Evolutionary conservation across 2,888 invertebrate species (phyloP).

Genomic region (Molorchus minor): DNA sequence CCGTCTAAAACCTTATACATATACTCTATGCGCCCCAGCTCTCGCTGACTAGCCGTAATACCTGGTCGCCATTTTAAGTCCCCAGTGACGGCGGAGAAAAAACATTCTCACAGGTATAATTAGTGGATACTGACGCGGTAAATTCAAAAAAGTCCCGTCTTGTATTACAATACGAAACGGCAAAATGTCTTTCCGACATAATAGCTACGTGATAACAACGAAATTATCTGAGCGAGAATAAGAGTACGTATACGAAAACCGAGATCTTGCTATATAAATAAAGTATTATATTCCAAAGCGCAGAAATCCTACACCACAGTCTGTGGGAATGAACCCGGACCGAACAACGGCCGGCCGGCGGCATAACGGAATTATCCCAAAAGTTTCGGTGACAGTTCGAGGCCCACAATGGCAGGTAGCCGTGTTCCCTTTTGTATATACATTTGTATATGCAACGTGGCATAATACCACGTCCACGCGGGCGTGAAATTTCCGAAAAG

Average conservation of each 20-base stretch:
- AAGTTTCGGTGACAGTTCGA: constrained; percentile 4
- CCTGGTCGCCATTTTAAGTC: no score
- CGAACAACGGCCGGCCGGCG: neutral
- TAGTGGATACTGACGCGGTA: no score
- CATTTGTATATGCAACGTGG: neutral
- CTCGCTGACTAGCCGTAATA: no score
- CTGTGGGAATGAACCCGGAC: constrained; percentile 8
- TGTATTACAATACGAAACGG: no score
- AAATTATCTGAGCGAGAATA: neutral
- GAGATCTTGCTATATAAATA: constrained; percentile 7
- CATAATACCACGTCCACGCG: constrained; percentile 5
- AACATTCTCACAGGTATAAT: no score
- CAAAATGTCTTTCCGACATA: no score
- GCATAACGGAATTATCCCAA: neutral
- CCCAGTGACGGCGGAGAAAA: no score
- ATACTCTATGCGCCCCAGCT: no score
- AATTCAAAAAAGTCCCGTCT: no score
- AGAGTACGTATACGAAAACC: neutral
- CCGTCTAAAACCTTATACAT: no score
- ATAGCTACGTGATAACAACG: neutral
- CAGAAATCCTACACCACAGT: constrained; percentile 20
- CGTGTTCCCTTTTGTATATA: constrained; percentile 7
- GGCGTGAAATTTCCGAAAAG: constrained; percentile 10
- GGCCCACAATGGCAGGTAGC: constrained; percentile 9
- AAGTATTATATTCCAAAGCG: constrained; percentile 18